A percentile compares a stretch with the other conserved stretches of the same genome.
Conservation (phyloP, 2,797 vertebrate species). For the Sebastes paucispinis region DNA sequence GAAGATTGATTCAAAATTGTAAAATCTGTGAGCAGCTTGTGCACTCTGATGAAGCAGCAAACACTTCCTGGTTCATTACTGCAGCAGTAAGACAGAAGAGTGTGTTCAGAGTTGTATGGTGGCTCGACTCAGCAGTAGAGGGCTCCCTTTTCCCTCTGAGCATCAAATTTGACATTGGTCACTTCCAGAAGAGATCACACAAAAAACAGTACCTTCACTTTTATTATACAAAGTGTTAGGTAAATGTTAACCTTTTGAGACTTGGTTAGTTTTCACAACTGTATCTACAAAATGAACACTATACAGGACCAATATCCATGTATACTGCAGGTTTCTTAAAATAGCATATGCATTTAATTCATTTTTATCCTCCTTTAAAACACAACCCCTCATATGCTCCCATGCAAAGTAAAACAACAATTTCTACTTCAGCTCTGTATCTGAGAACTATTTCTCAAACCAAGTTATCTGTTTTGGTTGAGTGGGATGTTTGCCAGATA, state of each 20-base stretch:
- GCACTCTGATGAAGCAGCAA: slow-evolving; percentile 19
- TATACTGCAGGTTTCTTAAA: neutral
- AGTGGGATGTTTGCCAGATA: slow-evolving; percentile 67
- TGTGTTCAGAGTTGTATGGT: slow-evolving; percentile 2
- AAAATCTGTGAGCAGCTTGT: neutral
- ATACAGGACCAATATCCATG: neutral
- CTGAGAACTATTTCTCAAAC: slow-evolving; percentile 53
- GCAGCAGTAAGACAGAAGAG: neutral
- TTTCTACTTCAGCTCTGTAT: slow-evolving; percentile 19
- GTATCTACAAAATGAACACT: neutral
- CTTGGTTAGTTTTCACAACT: neutral
- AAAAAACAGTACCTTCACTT: neutral
- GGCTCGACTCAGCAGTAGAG: slow-evolving; percentile 57
- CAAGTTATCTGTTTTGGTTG: slow-evolving; percentile 76
- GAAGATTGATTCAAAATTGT: neutral
- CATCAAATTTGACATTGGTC: slow-evolving; percentile 20
- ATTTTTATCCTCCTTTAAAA: neutral
- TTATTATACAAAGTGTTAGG: no score
- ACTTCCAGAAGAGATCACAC: slow-evolving; percentile 16
- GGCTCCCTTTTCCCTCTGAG: slow-evolving; percentile 62
- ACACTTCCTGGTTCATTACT: slow-evolving; percentile 38
- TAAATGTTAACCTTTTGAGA: neutral
- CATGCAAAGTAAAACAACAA: neutral
- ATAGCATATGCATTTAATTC: neutral
- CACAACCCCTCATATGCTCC: neutral